These are phyloP conservation scores for Gobio occitaniae DNA, from an alignment of 2,797 vertebrate genomes.

Conservation along the genomic window DNA sequence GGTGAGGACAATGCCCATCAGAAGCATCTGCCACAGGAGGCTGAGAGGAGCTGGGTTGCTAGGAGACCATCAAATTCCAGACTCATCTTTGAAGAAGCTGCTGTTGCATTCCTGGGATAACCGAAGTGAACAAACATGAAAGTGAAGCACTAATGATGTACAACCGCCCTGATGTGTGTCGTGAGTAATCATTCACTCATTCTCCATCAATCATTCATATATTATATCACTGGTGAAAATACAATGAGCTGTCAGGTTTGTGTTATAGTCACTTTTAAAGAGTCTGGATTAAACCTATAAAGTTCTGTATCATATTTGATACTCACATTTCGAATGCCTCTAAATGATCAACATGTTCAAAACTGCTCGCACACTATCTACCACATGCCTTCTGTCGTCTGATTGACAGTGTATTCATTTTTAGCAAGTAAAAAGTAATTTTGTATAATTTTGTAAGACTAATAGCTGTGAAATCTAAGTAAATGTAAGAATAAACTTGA, in stretches of 20 bases:
- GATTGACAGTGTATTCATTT: not conserved
- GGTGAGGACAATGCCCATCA: slow-evolving; percentile 40
- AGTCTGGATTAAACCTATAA: not conserved
- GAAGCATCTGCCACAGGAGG: slow-evolving; percentile 28
- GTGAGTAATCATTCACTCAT: slow-evolving; percentile 14
- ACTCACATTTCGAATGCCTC: not conserved
- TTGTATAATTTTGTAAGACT: not conserved
- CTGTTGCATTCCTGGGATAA: slow-evolving; percentile 6
- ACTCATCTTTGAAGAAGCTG: slow-evolving; percentile 27
- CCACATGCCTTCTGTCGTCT: not conserved
- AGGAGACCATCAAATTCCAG: slow-evolving; percentile 36
- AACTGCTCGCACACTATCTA: not conserved
- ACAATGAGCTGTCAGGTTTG: not conserved
- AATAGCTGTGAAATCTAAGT: not conserved
- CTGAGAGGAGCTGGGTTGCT: slow-evolving; percentile 43
- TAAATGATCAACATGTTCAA: not conserved
- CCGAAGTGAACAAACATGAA: not conserved
- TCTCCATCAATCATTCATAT: not conserved
- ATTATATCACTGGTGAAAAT: not conserved
- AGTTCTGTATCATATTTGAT: not conserved
- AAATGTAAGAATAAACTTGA: not conserved
- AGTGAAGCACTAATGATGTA: slow-evolving; percentile 21
- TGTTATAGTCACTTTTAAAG: not conserved
- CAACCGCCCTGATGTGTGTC: not conserved
- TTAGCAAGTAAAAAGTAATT: too few species aligned